Evolutionary conservation across 2,797 vertebrate genomes (phyloP).

Genomic region (Amphiprion clarkii): DNA sequence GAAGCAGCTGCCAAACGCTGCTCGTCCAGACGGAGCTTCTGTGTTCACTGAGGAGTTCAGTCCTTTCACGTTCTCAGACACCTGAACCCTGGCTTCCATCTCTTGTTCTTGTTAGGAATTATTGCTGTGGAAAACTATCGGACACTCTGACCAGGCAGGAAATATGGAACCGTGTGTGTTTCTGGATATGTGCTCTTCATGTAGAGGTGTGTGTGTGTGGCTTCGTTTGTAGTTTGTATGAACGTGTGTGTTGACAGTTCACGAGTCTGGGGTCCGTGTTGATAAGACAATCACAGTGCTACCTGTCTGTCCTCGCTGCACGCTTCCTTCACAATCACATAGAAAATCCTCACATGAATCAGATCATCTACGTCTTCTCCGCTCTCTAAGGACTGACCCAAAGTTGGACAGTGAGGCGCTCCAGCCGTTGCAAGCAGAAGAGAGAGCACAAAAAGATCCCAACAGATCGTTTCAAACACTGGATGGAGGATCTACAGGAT

Average conservation of each 20-base stretch:
- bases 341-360: conserved; percentile 26
- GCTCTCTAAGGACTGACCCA: conserved; percentile 25
- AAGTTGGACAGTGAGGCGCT: conserved; percentile 40
- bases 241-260: conserved; percentile 81
- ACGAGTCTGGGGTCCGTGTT: conserved; percentile 86
- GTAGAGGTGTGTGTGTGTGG: conserved; percentile 41
- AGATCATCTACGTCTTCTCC: conserved; percentile 15
- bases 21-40: conserved; percentile 32
- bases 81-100: conserved; percentile 32
- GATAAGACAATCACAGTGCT: conserved; percentile 87
- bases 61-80: conserved; percentile 33
- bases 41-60: conserved; percentile 35
- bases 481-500: conserved; percentile 29
- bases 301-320: conserved; percentile 75
- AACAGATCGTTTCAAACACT: conserved; percentile 7
- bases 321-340: conserved; percentile 34
- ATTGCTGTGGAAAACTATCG: conserved; percentile 82
- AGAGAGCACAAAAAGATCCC: conserved; percentile 17
- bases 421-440: conserved; percentile 53
- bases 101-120: conserved; percentile 68
- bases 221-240: conserved; percentile 39
- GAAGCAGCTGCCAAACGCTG: conserved; percentile 29
- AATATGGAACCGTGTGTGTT: conserved; percentile 22
- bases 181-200: conserved; percentile 33
- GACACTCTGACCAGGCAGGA: conserved; percentile 47